Evolutionary conservation across 2,113 vertebrate genomes (phyloP).

Genomic region (Sialia sialis): DNA sequence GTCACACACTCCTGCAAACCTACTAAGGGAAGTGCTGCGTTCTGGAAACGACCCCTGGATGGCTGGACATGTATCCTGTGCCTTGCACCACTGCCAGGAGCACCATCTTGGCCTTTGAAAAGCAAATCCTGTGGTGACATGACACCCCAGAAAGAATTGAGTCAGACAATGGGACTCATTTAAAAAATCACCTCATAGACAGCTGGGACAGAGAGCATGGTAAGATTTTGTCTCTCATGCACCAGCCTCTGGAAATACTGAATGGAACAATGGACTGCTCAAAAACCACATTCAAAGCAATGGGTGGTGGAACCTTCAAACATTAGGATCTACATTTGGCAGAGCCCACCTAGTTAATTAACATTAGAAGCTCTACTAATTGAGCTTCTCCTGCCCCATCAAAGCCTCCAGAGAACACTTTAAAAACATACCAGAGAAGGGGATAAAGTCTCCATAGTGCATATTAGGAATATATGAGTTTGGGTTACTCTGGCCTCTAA

Average conservation of each 20-base stretch:
- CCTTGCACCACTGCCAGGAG: not conserved
- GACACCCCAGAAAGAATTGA: not conserved
- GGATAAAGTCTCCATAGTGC: not conserved
- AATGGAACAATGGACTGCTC: not conserved
- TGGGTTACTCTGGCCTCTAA: not conserved
- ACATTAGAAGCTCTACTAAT: not conserved
- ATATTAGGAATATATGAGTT: not conserved
- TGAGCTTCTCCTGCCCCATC: not conserved
- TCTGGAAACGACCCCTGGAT: not conserved
- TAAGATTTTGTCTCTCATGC: not conserved
- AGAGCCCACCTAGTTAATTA: not conserved
- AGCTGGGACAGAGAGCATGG: not conserved
- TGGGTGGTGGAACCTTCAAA: not conserved
- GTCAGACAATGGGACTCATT: not conserved
- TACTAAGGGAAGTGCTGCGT: rapidly evolving
- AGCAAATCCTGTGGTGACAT: not conserved
- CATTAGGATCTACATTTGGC: not conserved
- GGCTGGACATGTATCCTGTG: not conserved
- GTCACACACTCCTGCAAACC: not conserved
- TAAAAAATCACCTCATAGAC: not conserved
- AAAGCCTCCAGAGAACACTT: not conserved
- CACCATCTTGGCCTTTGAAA: not conserved
- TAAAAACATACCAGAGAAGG: not conserved
- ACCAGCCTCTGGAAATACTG: not conserved
- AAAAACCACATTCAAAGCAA: not conserved